Evolutionary conservation across 2,888 invertebrate genomes (phyloP).

Genomic region (Ennomos fuscantarius): DNA sequence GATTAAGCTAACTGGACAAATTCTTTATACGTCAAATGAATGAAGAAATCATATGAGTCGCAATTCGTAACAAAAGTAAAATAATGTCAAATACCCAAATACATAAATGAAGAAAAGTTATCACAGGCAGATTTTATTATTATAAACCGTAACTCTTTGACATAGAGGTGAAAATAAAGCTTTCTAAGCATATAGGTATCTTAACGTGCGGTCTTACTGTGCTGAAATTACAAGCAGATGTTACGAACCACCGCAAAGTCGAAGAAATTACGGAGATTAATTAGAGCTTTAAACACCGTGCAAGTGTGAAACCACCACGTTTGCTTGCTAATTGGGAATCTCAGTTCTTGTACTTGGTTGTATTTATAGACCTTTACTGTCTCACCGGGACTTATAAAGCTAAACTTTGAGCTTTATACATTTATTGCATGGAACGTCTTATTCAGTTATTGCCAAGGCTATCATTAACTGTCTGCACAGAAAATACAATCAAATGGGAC

Average conservation of each 20-base stretch:
- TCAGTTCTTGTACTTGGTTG: no score
- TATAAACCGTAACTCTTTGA: background rate
- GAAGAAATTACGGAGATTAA: conserved; percentile 43
- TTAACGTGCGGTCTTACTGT: background rate
- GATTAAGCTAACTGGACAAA: background rate
- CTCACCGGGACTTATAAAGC: no score
- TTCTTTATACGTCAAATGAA: background rate
- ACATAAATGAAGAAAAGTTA: no score
- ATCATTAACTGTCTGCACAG: no score
- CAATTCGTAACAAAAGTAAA: no score
- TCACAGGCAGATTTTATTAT: background rate
- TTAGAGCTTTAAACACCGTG: conserved; percentile 40
- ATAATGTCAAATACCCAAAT: no score
- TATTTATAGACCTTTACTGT: no score
- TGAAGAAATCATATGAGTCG: background rate
- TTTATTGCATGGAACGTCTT: no score
- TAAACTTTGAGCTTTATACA: no score
- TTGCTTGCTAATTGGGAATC: no score
- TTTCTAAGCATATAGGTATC: background rate
- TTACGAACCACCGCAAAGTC: conserved; percentile 27
- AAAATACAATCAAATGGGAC: no score
- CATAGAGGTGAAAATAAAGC: background rate
- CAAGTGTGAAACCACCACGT: conserved; percentile 33
- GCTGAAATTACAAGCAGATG: conserved; percentile 22
- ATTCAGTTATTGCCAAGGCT: no score